These are phyloP conservation scores for Nineta flava DNA, from an alignment of 2,888 invertebrate species.

Conservation along the genomic window DNA sequence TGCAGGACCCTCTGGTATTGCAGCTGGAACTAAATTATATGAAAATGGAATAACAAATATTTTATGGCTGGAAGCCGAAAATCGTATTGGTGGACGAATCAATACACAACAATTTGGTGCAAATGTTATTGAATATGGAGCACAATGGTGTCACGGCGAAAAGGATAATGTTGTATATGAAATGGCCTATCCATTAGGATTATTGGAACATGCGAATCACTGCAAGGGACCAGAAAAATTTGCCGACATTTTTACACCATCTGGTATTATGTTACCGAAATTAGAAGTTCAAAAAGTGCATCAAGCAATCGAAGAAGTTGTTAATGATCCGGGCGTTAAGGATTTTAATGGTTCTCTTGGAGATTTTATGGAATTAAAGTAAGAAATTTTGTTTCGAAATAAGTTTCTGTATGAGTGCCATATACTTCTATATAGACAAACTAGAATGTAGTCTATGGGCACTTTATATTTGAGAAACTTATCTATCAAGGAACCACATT, in stretches of 20 bases:
- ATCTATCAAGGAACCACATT: too few species aligned
- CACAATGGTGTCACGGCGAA: conserved; percentile 67
- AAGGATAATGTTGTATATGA: conserved; percentile 41
- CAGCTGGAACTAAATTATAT: too few species aligned
- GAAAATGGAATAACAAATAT: conserved; percentile 28
- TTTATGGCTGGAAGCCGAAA: conserved; percentile 41
- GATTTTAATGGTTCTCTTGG: conserved; percentile 7
- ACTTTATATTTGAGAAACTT: too few species aligned
- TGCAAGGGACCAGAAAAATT: conserved; percentile 11
- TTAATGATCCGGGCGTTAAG: conserved; percentile 15
- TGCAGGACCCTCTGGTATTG: conserved; percentile 26
- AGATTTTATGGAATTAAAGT: conserved; percentile 1
- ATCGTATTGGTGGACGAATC: conserved; percentile 47
- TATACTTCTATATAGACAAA: too few species aligned
- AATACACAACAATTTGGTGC: conserved; percentile 34
- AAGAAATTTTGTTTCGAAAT: too few species aligned
- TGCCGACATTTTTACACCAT: too few species aligned
- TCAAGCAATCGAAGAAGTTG: conserved; percentile 13
- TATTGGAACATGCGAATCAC: conserved; percentile 14
- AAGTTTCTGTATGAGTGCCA: too few species aligned
- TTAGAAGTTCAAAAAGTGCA: conserved; percentile 11
- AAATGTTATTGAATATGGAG: conserved; percentile 51
- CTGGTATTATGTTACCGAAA: too few species aligned
- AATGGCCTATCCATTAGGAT: conserved; percentile 30
- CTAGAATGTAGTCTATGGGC: too few species aligned